Base-by-base conservation (phyloP, 35 echinoderm and acorn worm genomes). In the Ophiothrix spiculata region DNA sequence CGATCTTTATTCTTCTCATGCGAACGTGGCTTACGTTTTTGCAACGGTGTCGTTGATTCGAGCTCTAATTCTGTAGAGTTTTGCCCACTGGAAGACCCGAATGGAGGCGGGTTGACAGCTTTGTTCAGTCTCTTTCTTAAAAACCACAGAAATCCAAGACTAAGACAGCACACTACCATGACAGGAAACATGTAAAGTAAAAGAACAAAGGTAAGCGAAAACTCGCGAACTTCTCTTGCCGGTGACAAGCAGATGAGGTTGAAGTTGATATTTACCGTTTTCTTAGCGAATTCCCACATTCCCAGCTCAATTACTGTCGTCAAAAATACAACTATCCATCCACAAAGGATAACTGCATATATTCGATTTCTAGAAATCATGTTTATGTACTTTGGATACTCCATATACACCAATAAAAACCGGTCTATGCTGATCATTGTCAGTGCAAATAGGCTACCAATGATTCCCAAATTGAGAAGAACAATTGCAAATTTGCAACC, bases 371-470 rank as follows among this genome's bases (percentile, higher is more conserved):
- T 23, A 6, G 80, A 82, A 32, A 46, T 38, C 0, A 82, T 39
- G 15, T 56, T 82, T 0, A 82, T 39, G 19, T 82, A 82, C 0
- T 39, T 45, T n/a, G 80, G 80, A 41, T 82, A 82, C 80, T 82
- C 80, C 40, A 39, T 49, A 31, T 39, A 82, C 80, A 82, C 80
- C 80, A 82, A 13, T 17, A 82, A 49, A 41, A 46, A 82, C 15
- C 80, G 80, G 40, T 82, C 80, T 8, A 82, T 16, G 33, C 80
- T 82, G 80, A 82, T 45, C 1, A 41, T 41, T 12, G 40, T 82
- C 31, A 82, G 21, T 16, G 80, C 49, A 41, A 46, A 82, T 41
- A 82, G 34, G 11, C 80, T 45, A 0, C 39, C 80, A 39, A 32
- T 34, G 23, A 82, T 45, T 32, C 38, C 40, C 25, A 49, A 29